Evolutionary conservation across 1,140 invertebrate species (phyloP).

Genomic region (Trichomalopsis sarcophagae): DNA sequence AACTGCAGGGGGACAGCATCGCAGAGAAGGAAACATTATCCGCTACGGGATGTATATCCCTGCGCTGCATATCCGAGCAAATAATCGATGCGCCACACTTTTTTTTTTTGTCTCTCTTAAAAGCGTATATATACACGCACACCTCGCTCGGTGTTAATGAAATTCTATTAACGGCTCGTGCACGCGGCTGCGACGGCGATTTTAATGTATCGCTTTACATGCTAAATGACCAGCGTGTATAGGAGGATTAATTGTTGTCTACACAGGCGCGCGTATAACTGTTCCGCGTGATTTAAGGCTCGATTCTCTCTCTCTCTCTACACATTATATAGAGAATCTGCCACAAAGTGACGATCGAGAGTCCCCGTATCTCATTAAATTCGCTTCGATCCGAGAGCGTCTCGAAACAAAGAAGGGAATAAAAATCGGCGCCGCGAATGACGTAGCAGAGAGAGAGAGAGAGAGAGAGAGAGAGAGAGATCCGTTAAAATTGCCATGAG

Average conservation of each 20-base stretch:
- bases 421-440: too few species aligned
- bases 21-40: not conserved
- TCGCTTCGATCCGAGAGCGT: not conserved
- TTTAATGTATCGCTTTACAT: conserved; percentile 46
- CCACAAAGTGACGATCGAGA: too few species aligned
- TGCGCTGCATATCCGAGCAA: not conserved
- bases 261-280: not conserved
- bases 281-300: conserved; percentile 7
- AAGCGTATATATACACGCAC: too few species aligned
- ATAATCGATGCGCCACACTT: conserved; percentile 25
- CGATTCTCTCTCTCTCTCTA: not conserved
- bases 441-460: not conserved
- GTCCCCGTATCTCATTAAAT: not conserved
- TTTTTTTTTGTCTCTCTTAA: not conserved
- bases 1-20: not conserved
- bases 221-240: conserved; percentile 22
- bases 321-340: too few species aligned
- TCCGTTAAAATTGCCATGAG: not conserved
- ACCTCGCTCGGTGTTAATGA: not conserved
- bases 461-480: not conserved
- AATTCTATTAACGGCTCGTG: conserved; percentile 11
- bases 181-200: not conserved
- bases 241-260: conserved; percentile 30
- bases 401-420: too few species aligned
- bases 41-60: not conserved